Conservation (phyloP, 2,797 vertebrate genomes). For the Tenualosa ilisha region DNA sequence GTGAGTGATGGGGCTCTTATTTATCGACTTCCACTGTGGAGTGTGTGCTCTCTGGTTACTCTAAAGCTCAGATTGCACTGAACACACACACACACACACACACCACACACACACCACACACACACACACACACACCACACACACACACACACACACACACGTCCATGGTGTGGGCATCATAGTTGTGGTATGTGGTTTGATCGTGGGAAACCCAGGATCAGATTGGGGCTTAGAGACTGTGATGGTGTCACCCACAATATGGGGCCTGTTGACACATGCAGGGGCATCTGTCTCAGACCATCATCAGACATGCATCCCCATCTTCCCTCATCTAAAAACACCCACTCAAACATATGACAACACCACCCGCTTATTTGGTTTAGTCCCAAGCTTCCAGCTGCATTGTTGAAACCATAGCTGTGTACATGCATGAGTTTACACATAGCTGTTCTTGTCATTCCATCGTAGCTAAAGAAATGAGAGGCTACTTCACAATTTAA, state of each 20-base stretch:
- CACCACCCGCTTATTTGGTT: not conserved
- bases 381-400: not conserved
- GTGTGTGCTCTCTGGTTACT: not conserved
- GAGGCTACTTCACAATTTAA: not conserved
- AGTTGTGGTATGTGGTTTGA: conserved; percentile 18
- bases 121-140: not conserved
- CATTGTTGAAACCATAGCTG: not conserved
- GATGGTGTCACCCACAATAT: not conserved
- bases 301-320: not conserved
- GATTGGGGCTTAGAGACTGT: not conserved
- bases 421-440: not conserved
- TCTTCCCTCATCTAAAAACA: not conserved
- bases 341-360: not conserved
- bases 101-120: not conserved
- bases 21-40: not conserved
- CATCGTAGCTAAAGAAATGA: not conserved
- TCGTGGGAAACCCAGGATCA: conserved; percentile 7
- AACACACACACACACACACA: not conserved
- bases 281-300: not conserved
- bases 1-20: not conserved
- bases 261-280: not conserved
- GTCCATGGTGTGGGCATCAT: conserved; percentile 13
- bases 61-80: not conserved
- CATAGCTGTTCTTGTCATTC: not conserved
- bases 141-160: not conserved